phyloP scores from a whole-genome alignment of 1,140 invertebrate species.

The Drosophila funebris region DNA sequence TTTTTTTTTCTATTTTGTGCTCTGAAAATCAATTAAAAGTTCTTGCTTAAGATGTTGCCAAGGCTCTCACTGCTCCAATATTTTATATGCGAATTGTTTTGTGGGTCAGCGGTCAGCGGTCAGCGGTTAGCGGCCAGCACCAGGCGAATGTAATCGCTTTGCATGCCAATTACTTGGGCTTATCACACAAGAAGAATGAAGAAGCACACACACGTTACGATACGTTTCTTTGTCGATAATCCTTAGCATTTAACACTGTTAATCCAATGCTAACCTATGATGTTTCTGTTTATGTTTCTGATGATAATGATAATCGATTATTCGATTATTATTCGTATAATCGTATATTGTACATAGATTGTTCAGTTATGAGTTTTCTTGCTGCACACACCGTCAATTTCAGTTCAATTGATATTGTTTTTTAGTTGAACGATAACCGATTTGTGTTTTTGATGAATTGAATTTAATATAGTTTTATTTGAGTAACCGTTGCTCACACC shows the following conservation, averaged over 20 bases:
- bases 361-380: conserved; percentile 15
- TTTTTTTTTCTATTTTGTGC: conserved; percentile 46
- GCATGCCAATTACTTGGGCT: conserved; percentile 41
- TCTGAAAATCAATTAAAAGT: conserved; percentile 79
- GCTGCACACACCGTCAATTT: conserved; percentile 39
- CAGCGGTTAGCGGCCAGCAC: conserved; percentile 14
- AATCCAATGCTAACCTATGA: conserved; percentile 44
- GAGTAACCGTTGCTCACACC: conserved; percentile 64
- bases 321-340: conserved; percentile 9
- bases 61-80: conserved; percentile 32
- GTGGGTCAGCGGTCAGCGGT: conserved; percentile 25
- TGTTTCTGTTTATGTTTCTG: neutral
- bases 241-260: conserved; percentile 38
- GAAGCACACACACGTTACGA: conserved; percentile 29
- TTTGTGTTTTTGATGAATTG: conserved; percentile 28
- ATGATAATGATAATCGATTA: conserved; percentile 20
- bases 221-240: conserved; percentile 10
- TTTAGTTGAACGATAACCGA: conserved; percentile 47
- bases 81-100: conserved; percentile 22
- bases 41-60: conserved; percentile 68
- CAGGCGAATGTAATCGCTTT: conserved; percentile 30
- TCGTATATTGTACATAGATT: neutral
- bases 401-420: neutral
- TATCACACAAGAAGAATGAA: conserved; percentile 20
- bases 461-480: conserved; percentile 9